A percentile compares a stretch with the other conserved stretches of the same genome.
Evolutionary conservation across 2,113 vertebrate genomes (phyloP).

Genomic region (Zosterops pallidus): DNA sequence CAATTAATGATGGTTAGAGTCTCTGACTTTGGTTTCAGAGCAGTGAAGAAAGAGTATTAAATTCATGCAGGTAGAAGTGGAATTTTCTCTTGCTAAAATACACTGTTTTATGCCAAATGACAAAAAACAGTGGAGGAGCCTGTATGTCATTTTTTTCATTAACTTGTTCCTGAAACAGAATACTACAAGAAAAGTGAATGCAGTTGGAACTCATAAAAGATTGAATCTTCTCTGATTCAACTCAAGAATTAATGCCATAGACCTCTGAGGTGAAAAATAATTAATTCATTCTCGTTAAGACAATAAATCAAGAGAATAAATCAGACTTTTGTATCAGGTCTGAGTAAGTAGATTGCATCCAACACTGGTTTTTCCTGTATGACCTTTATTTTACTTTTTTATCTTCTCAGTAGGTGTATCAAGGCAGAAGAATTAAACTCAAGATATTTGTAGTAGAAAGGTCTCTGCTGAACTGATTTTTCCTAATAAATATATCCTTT

Average conservation of each 20-base stretch:
- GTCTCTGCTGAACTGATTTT: background rate
- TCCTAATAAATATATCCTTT: background rate
- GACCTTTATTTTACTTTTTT: background rate
- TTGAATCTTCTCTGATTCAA: background rate
- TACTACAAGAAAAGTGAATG: background rate
- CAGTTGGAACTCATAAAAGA: background rate
- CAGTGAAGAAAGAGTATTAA: background rate
- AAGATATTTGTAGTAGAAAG: background rate
- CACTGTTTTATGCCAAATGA: background rate
- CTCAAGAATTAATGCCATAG: background rate
- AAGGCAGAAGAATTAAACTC: background rate
- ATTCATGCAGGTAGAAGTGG: background rate
- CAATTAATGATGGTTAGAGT: background rate
- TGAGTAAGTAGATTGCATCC: background rate
- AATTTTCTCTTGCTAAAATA: background rate
- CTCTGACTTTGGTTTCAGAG: background rate
- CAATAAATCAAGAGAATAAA: background rate
- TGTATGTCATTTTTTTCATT: background rate
- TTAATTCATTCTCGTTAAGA: background rate
- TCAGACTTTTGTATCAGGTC: background rate
- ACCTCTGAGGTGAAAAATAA: background rate
- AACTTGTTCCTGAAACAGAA: background rate
- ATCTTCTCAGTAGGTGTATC: background rate
- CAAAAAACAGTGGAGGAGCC: background rate
- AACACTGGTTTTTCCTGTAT: background rate